Conservation (phyloP, 2,797 vertebrate genomes). For the Pelodytes ibericus region DNA sequence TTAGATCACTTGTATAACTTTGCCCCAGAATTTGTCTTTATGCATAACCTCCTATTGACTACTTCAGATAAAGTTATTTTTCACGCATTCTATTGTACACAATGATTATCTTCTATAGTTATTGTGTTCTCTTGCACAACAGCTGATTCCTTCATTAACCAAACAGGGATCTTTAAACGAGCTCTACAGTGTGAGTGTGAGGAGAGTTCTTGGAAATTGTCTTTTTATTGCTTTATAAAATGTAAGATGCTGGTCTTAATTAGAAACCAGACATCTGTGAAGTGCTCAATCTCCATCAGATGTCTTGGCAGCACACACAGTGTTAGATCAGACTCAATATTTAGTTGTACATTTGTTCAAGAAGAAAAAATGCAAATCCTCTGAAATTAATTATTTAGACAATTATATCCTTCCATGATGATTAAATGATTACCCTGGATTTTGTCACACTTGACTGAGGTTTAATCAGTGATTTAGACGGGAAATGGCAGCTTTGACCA, state of each 20-base stretch:
- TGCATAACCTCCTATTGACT: background rate
- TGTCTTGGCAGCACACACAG: constrained; percentile 44
- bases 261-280: constrained; percentile 41
- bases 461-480: constrained; percentile 30
- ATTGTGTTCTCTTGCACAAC: too few species aligned
- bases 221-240: constrained; percentile 19
- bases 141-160: constrained; percentile 2
- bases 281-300: constrained; percentile 38
- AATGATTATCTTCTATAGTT: background rate
- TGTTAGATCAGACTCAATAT: constrained; percentile 20
- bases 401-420: constrained; percentile 1
- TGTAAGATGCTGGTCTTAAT: constrained; percentile 26
- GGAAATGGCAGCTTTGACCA: background rate
- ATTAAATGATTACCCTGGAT: constrained; percentile 20
- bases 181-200: background rate
- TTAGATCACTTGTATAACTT: too few species aligned
- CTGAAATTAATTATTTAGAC: constrained; percentile 29
- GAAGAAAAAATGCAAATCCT: background rate
- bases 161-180: constrained; percentile 1
- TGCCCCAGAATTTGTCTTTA: too few species aligned
- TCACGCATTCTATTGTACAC: background rate
- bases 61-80: background rate
- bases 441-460: constrained; percentile 16
- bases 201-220: constrained; percentile 7
- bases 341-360: constrained; percentile 1